These are phyloP conservation scores for Pica pica DNA, from an alignment of 2,113 vertebrate genomes.

Conservation along the genomic window DNA sequence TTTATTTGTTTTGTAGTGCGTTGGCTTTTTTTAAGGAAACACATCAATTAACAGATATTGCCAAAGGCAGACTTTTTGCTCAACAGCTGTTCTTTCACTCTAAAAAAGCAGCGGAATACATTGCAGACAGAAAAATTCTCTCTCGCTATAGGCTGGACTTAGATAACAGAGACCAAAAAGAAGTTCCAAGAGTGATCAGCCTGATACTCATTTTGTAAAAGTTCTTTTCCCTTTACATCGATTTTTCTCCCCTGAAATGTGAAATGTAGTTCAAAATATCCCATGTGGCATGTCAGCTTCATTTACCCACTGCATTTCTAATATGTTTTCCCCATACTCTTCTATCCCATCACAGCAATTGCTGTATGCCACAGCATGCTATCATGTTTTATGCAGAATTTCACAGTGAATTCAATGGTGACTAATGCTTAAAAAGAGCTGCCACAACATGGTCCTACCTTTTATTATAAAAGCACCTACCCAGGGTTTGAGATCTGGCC, in stretches of 20 bases:
- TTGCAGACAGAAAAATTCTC: conserved; percentile 21
- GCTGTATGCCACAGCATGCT: conserved; percentile 52
- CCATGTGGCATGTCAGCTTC: conserved; percentile 55
- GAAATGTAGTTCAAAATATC: conserved; percentile 57
- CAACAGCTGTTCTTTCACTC: conserved; percentile 66
- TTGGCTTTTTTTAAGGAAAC: not conserved
- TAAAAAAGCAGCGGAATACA: conserved; percentile 53
- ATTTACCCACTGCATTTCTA: conserved; percentile 56
- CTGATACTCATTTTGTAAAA: conserved; percentile 26
- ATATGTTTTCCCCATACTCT: conserved; percentile 49
- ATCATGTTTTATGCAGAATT: conserved; percentile 62
- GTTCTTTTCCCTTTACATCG: conserved; percentile 39
- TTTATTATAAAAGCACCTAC: not conserved
- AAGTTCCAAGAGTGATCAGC: conserved; percentile 18
- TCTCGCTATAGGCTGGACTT: not conserved
- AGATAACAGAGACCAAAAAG: conserved; percentile 24
- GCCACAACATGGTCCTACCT: conserved; percentile 14
- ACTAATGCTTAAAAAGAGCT: conserved; percentile 50
- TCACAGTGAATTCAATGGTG: conserved; percentile 52
- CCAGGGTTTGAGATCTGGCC: not conserved
- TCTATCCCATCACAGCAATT: conserved; percentile 46
- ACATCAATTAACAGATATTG: conserved; percentile 71
- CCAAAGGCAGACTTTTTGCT: conserved; percentile 67
- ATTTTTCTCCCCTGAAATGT: conserved; percentile 50
- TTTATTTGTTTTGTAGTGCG: not conserved